These are phyloP conservation scores for Drosophila barbarae DNA, from an alignment of 2,888 invertebrate species.

Conservation along the genomic window DNA sequence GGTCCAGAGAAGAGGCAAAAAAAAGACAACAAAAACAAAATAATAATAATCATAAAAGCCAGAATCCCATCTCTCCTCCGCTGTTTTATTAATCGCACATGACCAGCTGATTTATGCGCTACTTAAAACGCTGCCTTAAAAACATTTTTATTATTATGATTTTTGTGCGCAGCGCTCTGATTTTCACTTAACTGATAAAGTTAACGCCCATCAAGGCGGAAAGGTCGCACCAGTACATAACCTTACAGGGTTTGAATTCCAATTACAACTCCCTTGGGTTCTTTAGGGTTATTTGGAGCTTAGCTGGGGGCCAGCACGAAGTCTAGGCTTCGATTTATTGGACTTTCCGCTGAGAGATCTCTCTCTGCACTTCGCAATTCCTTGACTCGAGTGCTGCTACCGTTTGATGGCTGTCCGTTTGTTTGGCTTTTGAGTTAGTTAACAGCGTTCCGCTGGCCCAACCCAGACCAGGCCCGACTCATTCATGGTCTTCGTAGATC, in stretches of 20 bases:
- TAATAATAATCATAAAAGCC: constrained; percentile 18
- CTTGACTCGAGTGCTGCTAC: constrained; percentile 64
- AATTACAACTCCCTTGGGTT: constrained; percentile 5
- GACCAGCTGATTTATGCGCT: constrained; percentile 72
- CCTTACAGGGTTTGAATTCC: not conserved
- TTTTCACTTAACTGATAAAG: constrained; percentile 70
- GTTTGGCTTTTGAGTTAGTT: constrained; percentile 72
- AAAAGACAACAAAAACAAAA: not conserved
- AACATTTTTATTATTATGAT: constrained; percentile 71
- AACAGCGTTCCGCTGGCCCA: constrained; percentile 39
- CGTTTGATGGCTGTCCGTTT: constrained; percentile 74
- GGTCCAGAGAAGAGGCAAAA: constrained; percentile 18
- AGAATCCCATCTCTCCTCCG: constrained; percentile 27
- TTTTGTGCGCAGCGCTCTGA: constrained; percentile 55
- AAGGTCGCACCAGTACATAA: constrained; percentile 11
- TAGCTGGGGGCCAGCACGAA: constrained; percentile 21
- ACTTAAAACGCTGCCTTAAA: constrained; percentile 67
- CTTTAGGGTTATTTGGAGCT: constrained; percentile 16
- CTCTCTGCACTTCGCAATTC: constrained; percentile 49
- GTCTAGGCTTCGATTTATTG: constrained; percentile 1
- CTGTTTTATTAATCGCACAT: constrained; percentile 74
- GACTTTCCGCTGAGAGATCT: constrained; percentile 33
- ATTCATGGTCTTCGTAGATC: constrained; percentile 23
- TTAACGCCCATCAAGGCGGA: constrained; percentile 51
- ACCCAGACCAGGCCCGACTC: constrained; percentile 19